Conservation (phyloP, 2,113 vertebrate species). For the Nothoprocta perdicaria region DNA sequence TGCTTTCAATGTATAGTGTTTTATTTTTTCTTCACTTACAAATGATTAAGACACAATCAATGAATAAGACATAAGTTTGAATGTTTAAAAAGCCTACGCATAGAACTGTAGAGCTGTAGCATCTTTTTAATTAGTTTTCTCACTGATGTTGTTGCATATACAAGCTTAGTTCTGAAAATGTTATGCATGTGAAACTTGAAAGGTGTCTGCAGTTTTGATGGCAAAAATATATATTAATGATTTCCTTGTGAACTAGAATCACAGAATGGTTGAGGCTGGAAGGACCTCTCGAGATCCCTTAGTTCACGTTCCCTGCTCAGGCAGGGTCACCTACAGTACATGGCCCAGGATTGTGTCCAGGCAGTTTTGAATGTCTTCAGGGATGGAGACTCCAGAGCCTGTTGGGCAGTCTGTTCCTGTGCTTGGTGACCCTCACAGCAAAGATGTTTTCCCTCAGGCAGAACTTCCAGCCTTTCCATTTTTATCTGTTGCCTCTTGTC, state of each 20-base stretch:
- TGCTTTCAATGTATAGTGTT: background rate
- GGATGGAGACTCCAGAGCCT: background rate
- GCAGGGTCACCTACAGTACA: too few relatives aligned
- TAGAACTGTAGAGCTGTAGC: background rate
- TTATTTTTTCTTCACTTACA: background rate
- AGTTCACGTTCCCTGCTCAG: too few relatives aligned
- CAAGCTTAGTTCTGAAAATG: background rate
- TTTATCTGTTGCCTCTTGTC: background rate
- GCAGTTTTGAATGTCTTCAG: background rate
- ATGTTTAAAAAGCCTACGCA: background rate
- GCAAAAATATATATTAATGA: background rate
- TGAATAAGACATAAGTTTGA: background rate
- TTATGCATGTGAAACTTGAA: background rate
- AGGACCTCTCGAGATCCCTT: too few relatives aligned
- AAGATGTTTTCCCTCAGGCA: background rate
- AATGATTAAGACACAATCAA: background rate
- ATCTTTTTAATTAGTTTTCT: background rate
- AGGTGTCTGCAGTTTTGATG: background rate
- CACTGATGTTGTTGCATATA: accelerated
- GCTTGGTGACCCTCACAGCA: background rate
- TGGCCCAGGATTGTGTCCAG: too few relatives aligned
- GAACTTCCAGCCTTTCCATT: background rate
- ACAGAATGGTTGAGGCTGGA: too few relatives aligned
- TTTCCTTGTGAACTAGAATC: background rate
- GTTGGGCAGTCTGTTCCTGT: background rate